Percentiles rank a stretch among this genome's conserved stretches.
Conservation (phyloP, 2,888 invertebrate genomes). For the Tetropium fuscum region DNA sequence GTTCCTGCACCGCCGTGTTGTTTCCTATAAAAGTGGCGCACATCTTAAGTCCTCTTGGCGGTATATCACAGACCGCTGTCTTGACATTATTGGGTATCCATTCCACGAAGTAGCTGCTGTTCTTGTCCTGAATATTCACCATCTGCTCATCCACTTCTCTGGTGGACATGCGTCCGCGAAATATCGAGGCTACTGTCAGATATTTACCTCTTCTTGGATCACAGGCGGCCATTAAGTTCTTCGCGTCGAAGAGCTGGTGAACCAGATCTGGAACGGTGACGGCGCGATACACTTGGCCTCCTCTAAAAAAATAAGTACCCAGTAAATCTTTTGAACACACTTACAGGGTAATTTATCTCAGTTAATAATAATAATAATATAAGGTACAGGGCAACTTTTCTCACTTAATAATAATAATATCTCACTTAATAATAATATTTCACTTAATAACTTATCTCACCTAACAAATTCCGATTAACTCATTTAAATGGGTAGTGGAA, state of each 20-base stretch:
- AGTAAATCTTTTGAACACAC: too few relatives aligned
- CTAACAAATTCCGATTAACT: too few relatives aligned
- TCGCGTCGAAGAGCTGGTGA: slow-evolving; percentile 84
- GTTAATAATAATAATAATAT: too few relatives aligned
- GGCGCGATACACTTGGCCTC: slow-evolving; percentile 77
- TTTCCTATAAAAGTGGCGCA: slow-evolving; percentile 76
- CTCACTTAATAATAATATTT: too few relatives aligned
- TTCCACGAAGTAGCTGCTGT: slow-evolving; percentile 75
- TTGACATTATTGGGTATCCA: slow-evolving; percentile 81
- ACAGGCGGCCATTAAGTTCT: slow-evolving; percentile 92
- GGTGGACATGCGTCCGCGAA: slow-evolving; percentile 78
- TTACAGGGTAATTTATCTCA: too few relatives aligned
- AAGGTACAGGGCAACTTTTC: too few relatives aligned
- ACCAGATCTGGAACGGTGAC: slow-evolving; percentile 84
- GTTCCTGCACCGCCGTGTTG: slow-evolving; percentile 78
- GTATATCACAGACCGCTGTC: slow-evolving; percentile 80
- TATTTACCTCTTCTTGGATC: slow-evolving; percentile 85
- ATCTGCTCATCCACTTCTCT: slow-evolving; percentile 73
- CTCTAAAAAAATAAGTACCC: too few relatives aligned
- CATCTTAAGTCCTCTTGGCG: slow-evolving; percentile 77
- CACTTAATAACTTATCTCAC: too few relatives aligned
- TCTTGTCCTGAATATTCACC: slow-evolving; percentile 76
- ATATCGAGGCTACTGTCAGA: slow-evolving; percentile 86
- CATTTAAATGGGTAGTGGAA: too few relatives aligned
- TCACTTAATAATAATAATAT: too few relatives aligned